Evolutionary conservation across 2,797 vertebrate species (phyloP).

Genomic region (Darevskia nairensis): DNA sequence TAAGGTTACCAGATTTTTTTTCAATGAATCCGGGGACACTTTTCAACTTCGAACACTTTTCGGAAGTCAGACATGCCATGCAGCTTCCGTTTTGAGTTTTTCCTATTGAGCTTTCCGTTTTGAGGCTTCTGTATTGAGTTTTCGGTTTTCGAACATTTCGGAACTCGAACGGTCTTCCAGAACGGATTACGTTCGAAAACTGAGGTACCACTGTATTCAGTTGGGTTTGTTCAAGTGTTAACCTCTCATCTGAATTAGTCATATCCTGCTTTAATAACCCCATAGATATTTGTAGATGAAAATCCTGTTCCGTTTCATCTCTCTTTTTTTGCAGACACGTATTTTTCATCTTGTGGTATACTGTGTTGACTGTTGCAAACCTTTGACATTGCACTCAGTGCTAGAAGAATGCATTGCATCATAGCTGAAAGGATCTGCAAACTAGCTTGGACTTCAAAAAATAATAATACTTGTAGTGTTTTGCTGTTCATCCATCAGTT

Average conservation of each 20-base stretch:
- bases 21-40: too few species aligned
- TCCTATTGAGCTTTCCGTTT: too few species aligned
- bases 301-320: too few species aligned
- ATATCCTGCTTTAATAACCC: neutral
- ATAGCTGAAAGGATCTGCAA: neutral
- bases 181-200: too few species aligned
- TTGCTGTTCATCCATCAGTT: neutral
- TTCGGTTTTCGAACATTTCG: too few species aligned
- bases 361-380: neutral
- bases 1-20: too few species aligned
- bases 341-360: neutral
- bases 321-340: neutral
- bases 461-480: neutral
- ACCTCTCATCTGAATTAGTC: neutral
- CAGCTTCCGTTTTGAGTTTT: too few species aligned
- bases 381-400: neutral
- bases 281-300: neutral
- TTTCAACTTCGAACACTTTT: too few species aligned
- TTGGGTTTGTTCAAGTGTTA: neutral
- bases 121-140: too few species aligned
- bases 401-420: neutral
- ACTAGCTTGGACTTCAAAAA: neutral
- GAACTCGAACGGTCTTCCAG: too few species aligned
- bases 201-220: neutral
- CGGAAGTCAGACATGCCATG: too few species aligned